These are phyloP conservation scores for Muntiacus muntjak DNA, from an alignment of 2,113 vertebrate species.

Conservation along the genomic window DNA sequence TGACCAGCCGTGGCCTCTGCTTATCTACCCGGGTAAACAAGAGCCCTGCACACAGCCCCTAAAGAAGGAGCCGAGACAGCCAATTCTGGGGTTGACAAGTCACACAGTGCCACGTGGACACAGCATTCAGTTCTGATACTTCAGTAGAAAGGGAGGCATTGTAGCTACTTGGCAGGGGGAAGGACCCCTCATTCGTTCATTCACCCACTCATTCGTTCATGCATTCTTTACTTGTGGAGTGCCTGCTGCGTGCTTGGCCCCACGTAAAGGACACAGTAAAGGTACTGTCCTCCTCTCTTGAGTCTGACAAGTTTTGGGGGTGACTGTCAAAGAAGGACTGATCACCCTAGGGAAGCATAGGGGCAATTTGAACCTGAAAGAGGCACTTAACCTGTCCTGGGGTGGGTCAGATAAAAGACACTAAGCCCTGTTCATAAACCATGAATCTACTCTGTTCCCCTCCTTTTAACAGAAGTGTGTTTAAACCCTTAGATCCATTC, in stretches of 20 bases:
- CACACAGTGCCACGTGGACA: background rate
- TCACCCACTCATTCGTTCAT: background rate
- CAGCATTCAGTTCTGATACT: background rate
- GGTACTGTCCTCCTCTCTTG: background rate
- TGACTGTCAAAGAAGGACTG: background rate
- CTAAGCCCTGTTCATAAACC: background rate
- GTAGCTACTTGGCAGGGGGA: background rate
- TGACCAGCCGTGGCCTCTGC: background rate
- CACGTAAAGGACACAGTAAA: background rate
- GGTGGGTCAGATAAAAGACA: background rate
- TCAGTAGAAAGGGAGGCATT: background rate
- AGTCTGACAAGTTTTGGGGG: background rate
- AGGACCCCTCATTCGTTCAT: background rate
- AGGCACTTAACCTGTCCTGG: background rate
- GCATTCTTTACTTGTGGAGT: background rate
- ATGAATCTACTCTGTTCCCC: background rate
- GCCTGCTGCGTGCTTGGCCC: background rate
- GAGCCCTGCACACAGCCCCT: background rate
- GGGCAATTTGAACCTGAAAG: background rate
- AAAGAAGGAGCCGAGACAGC: background rate
- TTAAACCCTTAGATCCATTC: accelerated
- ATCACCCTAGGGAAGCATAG: background rate
- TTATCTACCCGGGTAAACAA: background rate
- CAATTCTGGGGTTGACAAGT: background rate
- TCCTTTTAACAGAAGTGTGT: background rate